Evolutionary conservation across 2,888 invertebrate genomes (phyloP).

Genomic region (Cheilosia scutellata): DNA sequence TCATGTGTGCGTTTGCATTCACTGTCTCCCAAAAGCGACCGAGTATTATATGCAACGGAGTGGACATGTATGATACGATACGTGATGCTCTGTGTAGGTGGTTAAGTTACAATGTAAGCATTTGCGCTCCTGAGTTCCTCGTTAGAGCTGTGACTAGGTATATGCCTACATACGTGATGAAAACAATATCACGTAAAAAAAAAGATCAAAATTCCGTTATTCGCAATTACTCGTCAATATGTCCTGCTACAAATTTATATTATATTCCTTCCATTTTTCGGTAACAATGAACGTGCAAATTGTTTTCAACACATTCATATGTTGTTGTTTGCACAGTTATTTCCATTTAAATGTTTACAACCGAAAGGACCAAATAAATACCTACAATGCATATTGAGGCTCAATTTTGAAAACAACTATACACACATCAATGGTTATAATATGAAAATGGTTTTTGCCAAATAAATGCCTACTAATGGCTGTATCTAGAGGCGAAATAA

Average conservation of each 20-base stretch:
- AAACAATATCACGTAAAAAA: neutral
- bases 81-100: too few relatives aligned
- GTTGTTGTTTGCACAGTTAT: neutral
- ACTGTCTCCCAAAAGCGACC: too few relatives aligned
- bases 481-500: too few relatives aligned
- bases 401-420: neutral
- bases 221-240: neutral
- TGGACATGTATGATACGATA: too few relatives aligned
- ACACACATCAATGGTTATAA: neutral
- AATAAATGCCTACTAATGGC: too few relatives aligned
- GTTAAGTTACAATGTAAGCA: too few relatives aligned
- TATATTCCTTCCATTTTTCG: neutral
- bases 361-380: constrained; percentile 7
- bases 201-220: neutral
- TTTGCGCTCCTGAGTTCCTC: too few relatives aligned
- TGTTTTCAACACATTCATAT: neutral
- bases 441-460: neutral
- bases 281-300: neutral
- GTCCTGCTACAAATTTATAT: neutral
- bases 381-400: neutral
- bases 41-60: too few relatives aligned
- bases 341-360: constrained; percentile 1
- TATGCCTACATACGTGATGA: too few relatives aligned
- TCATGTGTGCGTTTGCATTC: too few relatives aligned
- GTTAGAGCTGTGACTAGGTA: too few relatives aligned